Percentiles rank a stretch among this genome's conserved stretches.
phyloP scores from a whole-genome alignment of 2,888 invertebrate species.

The Trachelus iudaicus region DNA sequence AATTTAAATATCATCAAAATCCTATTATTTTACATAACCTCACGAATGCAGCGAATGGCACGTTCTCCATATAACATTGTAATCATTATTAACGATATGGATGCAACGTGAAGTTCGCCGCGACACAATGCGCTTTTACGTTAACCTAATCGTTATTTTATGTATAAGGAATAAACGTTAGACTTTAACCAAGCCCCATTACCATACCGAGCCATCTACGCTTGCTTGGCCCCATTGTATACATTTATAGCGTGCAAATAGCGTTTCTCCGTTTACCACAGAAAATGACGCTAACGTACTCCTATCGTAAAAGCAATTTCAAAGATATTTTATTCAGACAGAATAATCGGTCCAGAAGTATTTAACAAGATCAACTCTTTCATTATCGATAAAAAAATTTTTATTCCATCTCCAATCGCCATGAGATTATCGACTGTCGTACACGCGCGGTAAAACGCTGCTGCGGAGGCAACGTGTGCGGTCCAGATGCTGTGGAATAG shows the following conservation, averaged over 20 bases:
- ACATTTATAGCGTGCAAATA: slow-evolving; percentile 14
- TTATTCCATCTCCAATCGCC: not conserved
- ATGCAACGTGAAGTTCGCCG: slow-evolving; percentile 18
- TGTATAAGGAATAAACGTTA: slow-evolving; percentile 32
- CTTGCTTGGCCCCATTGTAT: slow-evolving; percentile 27
- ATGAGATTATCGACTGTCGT: not conserved
- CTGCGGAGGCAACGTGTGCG: not conserved
- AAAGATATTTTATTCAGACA: not conserved
- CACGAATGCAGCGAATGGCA: not conserved
- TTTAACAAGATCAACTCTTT: not conserved
- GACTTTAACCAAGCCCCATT: slow-evolving; percentile 15
- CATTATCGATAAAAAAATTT: not conserved
- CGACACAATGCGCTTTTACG: slow-evolving; percentile 21
- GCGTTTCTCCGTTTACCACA: slow-evolving; percentile 3
- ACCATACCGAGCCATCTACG: slow-evolving; percentile 27
- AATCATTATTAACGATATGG: slow-evolving; percentile 28
- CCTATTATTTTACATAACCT: not conserved
- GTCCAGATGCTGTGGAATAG: not conserved
- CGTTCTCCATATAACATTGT: not conserved
- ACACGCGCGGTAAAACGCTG: not conserved
- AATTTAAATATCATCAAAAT: not conserved
- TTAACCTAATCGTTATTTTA: slow-evolving; percentile 34
- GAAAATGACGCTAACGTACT: not conserved
- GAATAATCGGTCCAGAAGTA: not conserved
- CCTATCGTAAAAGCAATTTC: not conserved